A percentile compares a stretch with the other conserved stretches of the same genome.
phyloP scores from a whole-genome alignment of 2,113 vertebrate species.

The pig (Sus scrofa) region T2T-Sscrofa CM000829.6:31824501-31825000 shows the following conservation, averaged over 20 bases:
- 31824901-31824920: too few species aligned
- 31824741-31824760: too few species aligned
- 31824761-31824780: too few species aligned
- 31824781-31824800: too few species aligned
- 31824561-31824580: not conserved
- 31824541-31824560: not conserved
- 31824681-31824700: not conserved
- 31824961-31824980: not conserved
- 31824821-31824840: too few species aligned
- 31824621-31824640: not conserved
- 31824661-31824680: not conserved
- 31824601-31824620: not conserved
- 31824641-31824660: not conserved
- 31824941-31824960: not conserved
- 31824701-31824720: not conserved
- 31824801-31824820: too few species aligned
- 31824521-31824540: not conserved
- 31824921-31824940: too few species aligned
- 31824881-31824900: too few species aligned
- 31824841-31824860: too few species aligned
- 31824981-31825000: not conserved
- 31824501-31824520: slow-evolving; percentile 56
- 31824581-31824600: not conserved
- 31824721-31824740: too few species aligned
- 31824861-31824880: too few species aligned